phyloP scores from a whole-genome alignment of 1,140 invertebrate genomes.

The Pachyrhynchus sulphureomaculatus region DNA sequence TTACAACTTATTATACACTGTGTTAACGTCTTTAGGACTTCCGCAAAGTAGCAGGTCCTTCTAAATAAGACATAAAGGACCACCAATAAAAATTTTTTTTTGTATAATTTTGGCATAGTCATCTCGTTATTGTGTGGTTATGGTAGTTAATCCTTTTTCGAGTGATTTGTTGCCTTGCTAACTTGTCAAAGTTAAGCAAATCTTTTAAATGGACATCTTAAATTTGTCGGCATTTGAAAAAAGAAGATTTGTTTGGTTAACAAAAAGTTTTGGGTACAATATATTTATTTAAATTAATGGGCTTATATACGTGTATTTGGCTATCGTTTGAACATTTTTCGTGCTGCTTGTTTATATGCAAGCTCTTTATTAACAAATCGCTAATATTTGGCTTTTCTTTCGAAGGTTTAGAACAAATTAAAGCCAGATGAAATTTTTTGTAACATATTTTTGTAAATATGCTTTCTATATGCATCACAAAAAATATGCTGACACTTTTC shows the following conservation, averaged over 20 bases:
- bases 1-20: slow-evolving; percentile 3
- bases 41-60: slow-evolving; percentile 15
- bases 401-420: too few species aligned
- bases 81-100: slow-evolving; percentile 26
- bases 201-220: slow-evolving; percentile 11
- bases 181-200: slow-evolving; percentile 28
- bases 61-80: slow-evolving; percentile 13
- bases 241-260: slow-evolving; percentile 16
- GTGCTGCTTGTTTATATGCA: too few species aligned
- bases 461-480: too few species aligned
- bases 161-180: slow-evolving; percentile 29
- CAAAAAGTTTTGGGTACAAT: slow-evolving; percentile 12
- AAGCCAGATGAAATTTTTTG: too few species aligned
- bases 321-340: too few species aligned
- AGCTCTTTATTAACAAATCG: too few species aligned
- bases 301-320: slow-evolving; percentile 2
- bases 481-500: too few species aligned
- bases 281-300: slow-evolving; percentile 23
- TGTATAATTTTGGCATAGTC: slow-evolving; percentile 27
- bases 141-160: slow-evolving; percentile 17
- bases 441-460: too few species aligned
- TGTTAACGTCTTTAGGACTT: slow-evolving; percentile 3
- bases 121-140: slow-evolving; percentile 24
- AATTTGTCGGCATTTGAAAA: slow-evolving; percentile 16
- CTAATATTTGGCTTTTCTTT: too few species aligned